Evolutionary conservation across 1,140 invertebrate genomes (phyloP), one percentile per base, ranked within the genome.

Genomic region (Zelostemma sp.): DNA sequence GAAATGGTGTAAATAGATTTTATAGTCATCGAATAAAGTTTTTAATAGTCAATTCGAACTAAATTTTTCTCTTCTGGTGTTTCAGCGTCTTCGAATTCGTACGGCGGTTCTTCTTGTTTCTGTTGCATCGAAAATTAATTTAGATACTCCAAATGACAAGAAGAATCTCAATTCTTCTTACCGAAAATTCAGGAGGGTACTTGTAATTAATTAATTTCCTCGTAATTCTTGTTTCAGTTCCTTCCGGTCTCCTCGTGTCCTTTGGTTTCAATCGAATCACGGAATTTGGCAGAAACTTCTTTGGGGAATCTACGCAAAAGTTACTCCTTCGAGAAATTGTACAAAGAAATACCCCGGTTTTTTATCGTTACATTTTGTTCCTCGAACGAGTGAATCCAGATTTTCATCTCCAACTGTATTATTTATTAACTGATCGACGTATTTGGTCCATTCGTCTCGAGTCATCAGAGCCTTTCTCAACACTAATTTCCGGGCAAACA

Each of bases 131-230:
- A 35, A 35, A 35, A 35, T 35, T 35, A 9, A n/a, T 35, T 35
- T n/a, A 35, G 11, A 35, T 35, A 5, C n/a, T 6, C 11, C n/a
- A n/a, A n/a, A n/a, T 28, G 25, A 28, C 8, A 8, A 28, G 8
- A 28, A 28, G 25, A 8, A 28, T 28, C n/a, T n/a, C n/a, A n/a
- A 38, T 14, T 15, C 15, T 43, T 8, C 17, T 15, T 17, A 43
- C 17, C 17, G 16, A 67, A 68, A 75, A 69, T 41, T 72, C 41
- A 19, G 21, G 6, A 21, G 73, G 70, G 59, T 75, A 75, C 46
- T 55, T n/a, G 17, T 75, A 75, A 47, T 70, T 70, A 1, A 62
- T 8, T n/a, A 21, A 35, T 2, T 33, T 38, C 15, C 45, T 58
- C 59, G 54, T 43, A 17, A 40, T 40, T 4, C 2, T 53, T 40